Conservation (phyloP, 2,888 invertebrate genomes). For the Cepaea hortensis region DNA sequence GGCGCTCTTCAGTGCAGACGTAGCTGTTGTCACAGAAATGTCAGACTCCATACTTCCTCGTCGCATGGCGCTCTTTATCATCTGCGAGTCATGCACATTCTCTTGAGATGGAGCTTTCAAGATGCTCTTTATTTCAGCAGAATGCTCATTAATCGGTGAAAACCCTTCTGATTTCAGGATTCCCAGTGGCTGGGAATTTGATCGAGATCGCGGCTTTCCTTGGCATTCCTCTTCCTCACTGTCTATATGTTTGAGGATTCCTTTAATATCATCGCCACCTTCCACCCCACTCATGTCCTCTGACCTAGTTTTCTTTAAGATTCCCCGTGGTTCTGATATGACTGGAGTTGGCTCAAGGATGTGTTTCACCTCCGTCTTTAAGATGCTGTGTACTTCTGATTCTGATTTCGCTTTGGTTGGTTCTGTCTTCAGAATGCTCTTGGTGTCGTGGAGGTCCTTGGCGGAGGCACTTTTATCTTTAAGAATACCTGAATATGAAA, state of each 20-base stretch:
- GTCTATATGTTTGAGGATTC: slow-evolving; percentile 57
- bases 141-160: neutral
- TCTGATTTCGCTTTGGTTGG: slow-evolving; percentile 47
- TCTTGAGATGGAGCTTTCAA: slow-evolving; percentile 38
- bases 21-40: neutral
- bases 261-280: slow-evolving; percentile 54
- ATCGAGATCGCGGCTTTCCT: slow-evolving; percentile 35
- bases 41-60: slow-evolving; percentile 37
- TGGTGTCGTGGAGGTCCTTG: slow-evolving; percentile 50
- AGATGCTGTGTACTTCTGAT: slow-evolving; percentile 56
- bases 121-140: slow-evolving; percentile 43
- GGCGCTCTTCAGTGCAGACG: slow-evolving; percentile 43
- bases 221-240: slow-evolving; percentile 10
- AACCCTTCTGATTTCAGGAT: slow-evolving; percentile 40
- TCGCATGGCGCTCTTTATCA: slow-evolving; percentile 40
- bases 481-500: slow-evolving; percentile 29
- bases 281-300: slow-evolving; percentile 50
- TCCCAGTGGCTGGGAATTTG: slow-evolving; percentile 44
- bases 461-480: slow-evolving; percentile 38
- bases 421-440: slow-evolving; percentile 55
- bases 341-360: neutral
- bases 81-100: slow-evolving; percentile 21
- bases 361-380: slow-evolving; percentile 54
- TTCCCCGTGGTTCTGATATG: slow-evolving; percentile 54
- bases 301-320: slow-evolving; percentile 58